These are phyloP conservation scores for Melinopterus prodromus DNA, from an alignment of 2,888 invertebrate genomes.

Conservation along the genomic window DNA sequence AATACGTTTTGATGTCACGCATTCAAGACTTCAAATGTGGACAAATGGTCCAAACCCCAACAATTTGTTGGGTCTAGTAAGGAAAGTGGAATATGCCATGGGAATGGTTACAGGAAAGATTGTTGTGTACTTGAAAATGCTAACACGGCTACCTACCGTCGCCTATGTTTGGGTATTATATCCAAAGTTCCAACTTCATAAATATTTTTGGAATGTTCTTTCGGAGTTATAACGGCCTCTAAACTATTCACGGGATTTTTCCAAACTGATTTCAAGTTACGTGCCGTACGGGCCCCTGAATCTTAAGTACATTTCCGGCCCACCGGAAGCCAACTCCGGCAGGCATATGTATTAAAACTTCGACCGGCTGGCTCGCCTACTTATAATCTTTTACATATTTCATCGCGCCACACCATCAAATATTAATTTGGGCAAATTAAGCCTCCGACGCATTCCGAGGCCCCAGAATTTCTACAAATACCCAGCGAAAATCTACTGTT, in stretches of 20 bases:
- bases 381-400: slow-evolving; percentile 4
- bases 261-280: background rate
- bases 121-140: too few relatives aligned
- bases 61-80: too few relatives aligned
- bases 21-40: too few relatives aligned
- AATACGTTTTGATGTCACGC: too few relatives aligned
- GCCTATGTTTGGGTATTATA: background rate
- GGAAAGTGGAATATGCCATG: too few relatives aligned
- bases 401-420: background rate
- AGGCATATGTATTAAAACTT: slow-evolving; percentile 4
- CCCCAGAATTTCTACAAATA: background rate
- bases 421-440: background rate
- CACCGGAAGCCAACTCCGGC: background rate
- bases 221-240: slow-evolving; percentile 30
- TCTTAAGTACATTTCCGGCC: slow-evolving; percentile 4
- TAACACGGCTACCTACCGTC: too few relatives aligned
- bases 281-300: background rate
- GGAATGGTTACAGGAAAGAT: too few relatives aligned
- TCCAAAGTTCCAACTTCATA: slow-evolving; percentile 39
- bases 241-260: slow-evolving; percentile 21
- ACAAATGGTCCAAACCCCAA: too few relatives aligned
- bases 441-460: background rate
- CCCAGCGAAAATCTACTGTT: background rate
- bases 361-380: background rate
- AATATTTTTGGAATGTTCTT: slow-evolving; percentile 43